phyloP scores from a whole-genome alignment of 2,797 vertebrate genomes.

The Harpagifer antarcticus region DNA sequence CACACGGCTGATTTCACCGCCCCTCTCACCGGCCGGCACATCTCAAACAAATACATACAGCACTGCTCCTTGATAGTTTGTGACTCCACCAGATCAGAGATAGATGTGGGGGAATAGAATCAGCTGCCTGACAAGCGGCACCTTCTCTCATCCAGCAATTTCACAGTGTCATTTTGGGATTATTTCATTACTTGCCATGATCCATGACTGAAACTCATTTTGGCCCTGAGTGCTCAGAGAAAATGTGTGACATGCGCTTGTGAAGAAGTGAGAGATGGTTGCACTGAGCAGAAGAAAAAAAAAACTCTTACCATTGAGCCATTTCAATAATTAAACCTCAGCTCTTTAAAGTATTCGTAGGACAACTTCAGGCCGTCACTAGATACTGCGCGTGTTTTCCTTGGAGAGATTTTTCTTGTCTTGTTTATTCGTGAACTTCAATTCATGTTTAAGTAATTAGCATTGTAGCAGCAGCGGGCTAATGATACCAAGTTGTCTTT shows the following conservation, averaged over 20 bases:
- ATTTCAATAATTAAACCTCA: constrained; percentile 73
- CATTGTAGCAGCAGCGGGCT: constrained; percentile 41
- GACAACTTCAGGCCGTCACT: constrained; percentile 57
- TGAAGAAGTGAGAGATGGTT: constrained; percentile 65
- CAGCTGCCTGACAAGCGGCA: constrained; percentile 76
- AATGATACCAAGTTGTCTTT: constrained; percentile 71
- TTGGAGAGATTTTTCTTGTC: constrained; percentile 52
- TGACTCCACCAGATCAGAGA: constrained; percentile 85
- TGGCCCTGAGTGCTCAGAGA: constrained; percentile 83
- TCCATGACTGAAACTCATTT: constrained; percentile 90
- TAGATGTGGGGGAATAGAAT: constrained; percentile 86
- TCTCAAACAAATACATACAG: constrained; percentile 84
- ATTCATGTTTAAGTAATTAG: constrained; percentile 69
- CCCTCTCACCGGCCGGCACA: constrained; percentile 71
- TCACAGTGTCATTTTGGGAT: constrained; percentile 90
- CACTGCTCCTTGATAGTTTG: constrained; percentile 84
- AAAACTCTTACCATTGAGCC: constrained; percentile 57
- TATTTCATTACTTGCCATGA: constrained; percentile 90
- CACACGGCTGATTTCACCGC: constrained; percentile 81
- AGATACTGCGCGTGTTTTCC: constrained; percentile 59
- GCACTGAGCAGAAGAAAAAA: constrained; percentile 41
- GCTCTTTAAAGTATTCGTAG: constrained; percentile 65
- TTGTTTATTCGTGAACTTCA: constrained; percentile 71
- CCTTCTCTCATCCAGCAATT: constrained; percentile 85
- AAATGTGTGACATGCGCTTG: constrained; percentile 73